Conservation (phyloP, 2,113 vertebrate species). For the Arenaria interpres region DNA sequence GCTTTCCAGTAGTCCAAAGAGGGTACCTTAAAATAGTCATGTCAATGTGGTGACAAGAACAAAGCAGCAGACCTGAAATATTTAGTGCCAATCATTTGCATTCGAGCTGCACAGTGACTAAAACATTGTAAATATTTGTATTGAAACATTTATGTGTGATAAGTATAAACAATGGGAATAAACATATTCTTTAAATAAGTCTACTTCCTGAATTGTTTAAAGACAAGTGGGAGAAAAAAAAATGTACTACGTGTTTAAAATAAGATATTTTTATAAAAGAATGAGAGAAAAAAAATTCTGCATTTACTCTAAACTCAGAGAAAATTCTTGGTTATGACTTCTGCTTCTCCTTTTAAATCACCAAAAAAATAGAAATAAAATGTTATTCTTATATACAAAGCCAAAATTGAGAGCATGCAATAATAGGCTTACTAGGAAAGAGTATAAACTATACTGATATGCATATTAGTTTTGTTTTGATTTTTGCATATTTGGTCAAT, state of each 20-base stretch:
- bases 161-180: not conserved
- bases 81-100: not conserved
- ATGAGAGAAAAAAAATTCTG: not conserved
- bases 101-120: not conserved
- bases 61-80: constrained; percentile 6
- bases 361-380: not conserved
- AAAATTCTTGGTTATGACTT: not conserved
- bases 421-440: not conserved
- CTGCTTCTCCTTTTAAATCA: not conserved
- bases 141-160: not conserved
- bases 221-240: not conserved
- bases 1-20: not conserved
- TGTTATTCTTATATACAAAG: not conserved
- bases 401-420: not conserved
- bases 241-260: not conserved
- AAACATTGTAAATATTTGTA: not conserved
- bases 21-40: not conserved
- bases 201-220: not conserved
- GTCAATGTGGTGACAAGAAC: not conserved
- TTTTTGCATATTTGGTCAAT: not conserved
- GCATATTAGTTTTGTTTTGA: not conserved
- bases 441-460: not conserved
- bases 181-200: not conserved
- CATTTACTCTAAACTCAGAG: not conserved
- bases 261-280: not conserved